Evolutionary conservation across 2,113 vertebrate species (phyloP).

Genomic region (Zapornia atra): DNA sequence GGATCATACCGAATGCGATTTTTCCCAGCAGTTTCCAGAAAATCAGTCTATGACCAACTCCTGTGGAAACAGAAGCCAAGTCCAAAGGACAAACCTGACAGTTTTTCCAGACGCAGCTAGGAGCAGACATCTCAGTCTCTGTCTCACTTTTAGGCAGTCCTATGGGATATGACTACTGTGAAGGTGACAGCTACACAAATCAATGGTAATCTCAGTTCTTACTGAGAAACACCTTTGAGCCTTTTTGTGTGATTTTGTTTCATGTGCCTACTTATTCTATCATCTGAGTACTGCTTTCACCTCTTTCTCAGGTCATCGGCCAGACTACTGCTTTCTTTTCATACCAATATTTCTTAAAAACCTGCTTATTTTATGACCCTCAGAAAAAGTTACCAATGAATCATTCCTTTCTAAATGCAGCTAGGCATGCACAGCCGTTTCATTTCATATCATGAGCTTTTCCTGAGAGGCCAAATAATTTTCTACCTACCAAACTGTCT

Average conservation of each 20-base stretch:
- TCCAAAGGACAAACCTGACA: neutral
- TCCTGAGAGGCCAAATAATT: neutral
- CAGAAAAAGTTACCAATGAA: neutral
- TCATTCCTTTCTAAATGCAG: neutral
- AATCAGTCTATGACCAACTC: neutral
- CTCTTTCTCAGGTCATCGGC: neutral
- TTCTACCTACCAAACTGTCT: neutral
- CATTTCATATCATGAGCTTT: neutral
- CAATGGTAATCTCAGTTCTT: neutral
- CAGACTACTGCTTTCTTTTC: neutral
- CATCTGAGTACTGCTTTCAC: neutral
- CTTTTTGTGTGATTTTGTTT: neutral
- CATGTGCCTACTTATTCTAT: neutral
- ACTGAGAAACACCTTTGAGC: neutral
- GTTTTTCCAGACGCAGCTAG: neutral
- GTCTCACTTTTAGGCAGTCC: neutral
- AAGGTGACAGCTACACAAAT: neutral
- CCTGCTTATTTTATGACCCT: neutral
- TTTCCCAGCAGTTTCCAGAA: neutral
- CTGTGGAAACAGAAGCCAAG: neutral
- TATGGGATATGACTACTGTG: neutral
- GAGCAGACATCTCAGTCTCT: neutral
- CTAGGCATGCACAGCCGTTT: neutral
- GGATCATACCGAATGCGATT: neutral
- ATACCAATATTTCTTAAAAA: neutral